phyloP scores from a whole-genome alignment of 2,888 invertebrate species.

The Empis stercorea region DNA sequence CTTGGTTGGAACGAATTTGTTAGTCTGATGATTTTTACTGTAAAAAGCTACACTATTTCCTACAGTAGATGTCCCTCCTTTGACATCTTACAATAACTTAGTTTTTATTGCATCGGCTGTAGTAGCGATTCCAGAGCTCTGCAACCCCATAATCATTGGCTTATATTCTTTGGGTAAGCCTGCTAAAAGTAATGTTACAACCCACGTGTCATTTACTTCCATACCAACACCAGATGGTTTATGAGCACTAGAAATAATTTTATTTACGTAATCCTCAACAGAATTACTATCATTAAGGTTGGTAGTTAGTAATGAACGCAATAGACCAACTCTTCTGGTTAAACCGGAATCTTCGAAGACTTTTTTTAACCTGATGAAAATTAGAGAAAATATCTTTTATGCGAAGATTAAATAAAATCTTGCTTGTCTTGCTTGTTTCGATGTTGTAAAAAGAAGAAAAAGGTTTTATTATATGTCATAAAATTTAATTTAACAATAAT shows the following conservation, averaged over 20 bases:
- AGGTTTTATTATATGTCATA: no score
- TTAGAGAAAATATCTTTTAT: no score
- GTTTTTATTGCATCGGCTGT: not conserved
- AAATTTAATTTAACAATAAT: no score
- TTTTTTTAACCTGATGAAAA: no score
- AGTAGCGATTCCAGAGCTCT: not conserved
- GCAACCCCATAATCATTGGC: not conserved
- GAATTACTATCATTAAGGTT: slow-evolving; percentile 1
- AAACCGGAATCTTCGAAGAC: slow-evolving; percentile 1
- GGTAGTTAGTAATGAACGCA: slow-evolving; percentile 2
- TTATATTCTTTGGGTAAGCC: not conserved
- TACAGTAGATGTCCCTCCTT: not conserved
- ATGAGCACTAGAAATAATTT: slow-evolving; percentile 3
- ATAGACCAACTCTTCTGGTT: slow-evolving; percentile 1
- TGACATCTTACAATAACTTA: not conserved
- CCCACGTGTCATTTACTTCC: no score
- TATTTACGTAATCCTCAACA: not conserved
- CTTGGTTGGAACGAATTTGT: not conserved
- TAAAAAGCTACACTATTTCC: not conserved
- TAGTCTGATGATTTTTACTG: not conserved
- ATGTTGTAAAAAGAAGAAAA: no score
- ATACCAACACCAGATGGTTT: not conserved
- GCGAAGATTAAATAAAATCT: no score
- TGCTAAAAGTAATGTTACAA: not conserved
- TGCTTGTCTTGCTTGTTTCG: no score